Evolutionary conservation across 2,797 vertebrate genomes (phyloP).

Genomic region (Parotocinclus haroldoi): DNA sequence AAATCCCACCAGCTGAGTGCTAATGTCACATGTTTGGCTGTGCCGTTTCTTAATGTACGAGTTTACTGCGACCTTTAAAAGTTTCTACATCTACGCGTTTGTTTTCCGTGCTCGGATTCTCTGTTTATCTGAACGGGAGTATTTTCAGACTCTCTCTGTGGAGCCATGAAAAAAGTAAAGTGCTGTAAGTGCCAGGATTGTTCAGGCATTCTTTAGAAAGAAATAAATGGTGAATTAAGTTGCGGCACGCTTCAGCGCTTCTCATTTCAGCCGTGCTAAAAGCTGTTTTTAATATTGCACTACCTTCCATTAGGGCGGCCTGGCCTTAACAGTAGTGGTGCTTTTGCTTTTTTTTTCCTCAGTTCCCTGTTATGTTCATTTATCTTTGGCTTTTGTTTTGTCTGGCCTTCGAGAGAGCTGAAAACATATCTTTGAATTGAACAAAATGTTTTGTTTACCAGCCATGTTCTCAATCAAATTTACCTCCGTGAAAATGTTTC

Average conservation of each 20-base stretch:
- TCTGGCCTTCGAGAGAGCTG: not conserved
- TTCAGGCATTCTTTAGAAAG: not conserved
- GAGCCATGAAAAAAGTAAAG: not conserved
- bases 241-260: not conserved
- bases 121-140: not conserved
- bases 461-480: too few relatives aligned
- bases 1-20: not conserved
- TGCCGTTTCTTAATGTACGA: not conserved
- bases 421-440: too few relatives aligned
- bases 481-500: too few relatives aligned
- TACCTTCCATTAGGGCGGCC: not conserved
- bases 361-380: not conserved
- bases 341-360: not conserved
- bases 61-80: not conserved
- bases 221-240: slow-evolving; percentile 23
- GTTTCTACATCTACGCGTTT: not conserved
- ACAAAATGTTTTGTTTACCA: too few relatives aligned
- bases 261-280: not conserved
- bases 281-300: slow-evolving; percentile 11
- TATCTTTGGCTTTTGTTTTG: not conserved
- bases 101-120: not conserved
- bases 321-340: not conserved
- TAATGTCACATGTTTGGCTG: too few relatives aligned
- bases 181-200: not conserved
- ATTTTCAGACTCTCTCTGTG: not conserved